Conservation (phyloP, 2,797 vertebrate species). For the Paramormyrops hopkinsi region DNA sequence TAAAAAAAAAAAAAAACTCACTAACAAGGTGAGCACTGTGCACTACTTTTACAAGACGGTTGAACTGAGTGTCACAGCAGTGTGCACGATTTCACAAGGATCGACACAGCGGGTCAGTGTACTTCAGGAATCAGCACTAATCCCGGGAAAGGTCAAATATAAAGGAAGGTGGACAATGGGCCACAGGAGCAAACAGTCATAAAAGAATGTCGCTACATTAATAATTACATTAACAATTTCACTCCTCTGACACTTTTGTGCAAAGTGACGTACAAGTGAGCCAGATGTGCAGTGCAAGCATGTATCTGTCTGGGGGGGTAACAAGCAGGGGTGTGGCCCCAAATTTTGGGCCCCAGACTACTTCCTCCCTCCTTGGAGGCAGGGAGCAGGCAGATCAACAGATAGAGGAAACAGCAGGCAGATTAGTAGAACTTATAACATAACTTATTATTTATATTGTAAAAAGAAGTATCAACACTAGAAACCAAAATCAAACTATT, state of each 20-base stretch:
- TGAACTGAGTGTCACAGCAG: slow-evolving; percentile 21
- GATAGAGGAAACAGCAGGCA: not conserved
- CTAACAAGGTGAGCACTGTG: slow-evolving; percentile 35
- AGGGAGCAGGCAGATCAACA: not conserved
- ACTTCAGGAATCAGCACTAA: not conserved
- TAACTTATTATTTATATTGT: not conserved
- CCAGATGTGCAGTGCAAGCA: not conserved
- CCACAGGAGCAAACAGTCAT: not conserved
- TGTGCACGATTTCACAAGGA: slow-evolving; percentile 9
- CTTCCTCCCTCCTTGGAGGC: not conserved
- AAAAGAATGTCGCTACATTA: not conserved
- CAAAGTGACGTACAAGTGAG: not conserved
- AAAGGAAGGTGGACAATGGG: not conserved
- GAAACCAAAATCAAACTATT: not conserved
- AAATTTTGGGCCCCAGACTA: not conserved
- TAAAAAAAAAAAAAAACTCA: slow-evolving; percentile 29
- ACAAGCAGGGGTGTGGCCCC: not conserved
- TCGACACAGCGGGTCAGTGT: not conserved
- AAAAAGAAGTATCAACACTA: not conserved
- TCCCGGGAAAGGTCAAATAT: not conserved
- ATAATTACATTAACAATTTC: not conserved
- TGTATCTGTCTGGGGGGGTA: not conserved
- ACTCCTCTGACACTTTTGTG: not conserved
- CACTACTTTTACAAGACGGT: slow-evolving; percentile 30
- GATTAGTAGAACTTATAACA: not conserved